Base-by-base conservation (phyloP, 2,888 invertebrate species). In the Hoplodrina blanda region DNA sequence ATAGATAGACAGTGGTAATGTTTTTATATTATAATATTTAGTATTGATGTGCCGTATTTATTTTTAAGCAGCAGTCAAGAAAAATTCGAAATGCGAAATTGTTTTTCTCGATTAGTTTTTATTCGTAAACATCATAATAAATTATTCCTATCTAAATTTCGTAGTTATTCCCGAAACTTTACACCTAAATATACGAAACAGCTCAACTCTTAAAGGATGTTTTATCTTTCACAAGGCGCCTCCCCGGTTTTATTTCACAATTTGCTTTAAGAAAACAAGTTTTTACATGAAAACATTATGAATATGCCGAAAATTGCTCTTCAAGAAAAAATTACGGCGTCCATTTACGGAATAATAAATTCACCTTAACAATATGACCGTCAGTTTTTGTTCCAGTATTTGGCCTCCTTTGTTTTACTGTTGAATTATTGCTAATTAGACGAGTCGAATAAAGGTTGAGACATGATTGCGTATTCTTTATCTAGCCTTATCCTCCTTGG, bases 401-500 rank as follows among this genome's bases (percentile, higher is more conserved):
- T 70, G 54, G 15, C 46, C 20, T 62, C 74, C 50, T 81, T 85
- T 85, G 78, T 85, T 62, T 68, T 55, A 33, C 63, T 30, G 56
- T 55, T 78, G 78, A 85, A 75, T 83, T 78, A 83, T 83, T 78
- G 70, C 63, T 78, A 82, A 83, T 81, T 72, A 83, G 74, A 57
- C 20, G 70, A 61, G 76, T 68, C 54, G 62, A 61, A 64, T 76
- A 76, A 77, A 78, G 59, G 60, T 30, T 55, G 15, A 50, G 33
- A 53, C 56, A 54, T 73, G 41, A 76, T 82, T 76, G 61, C 46
- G 49, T 66, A 59, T 80, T 66, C 53, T 55, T 81, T 55, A 46
- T 60, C 52, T 41, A 62, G 25, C 55, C 7, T 62, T 53, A 46
- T 61, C 15, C 10, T 25, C 19, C 11, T 11, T 11, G 46, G 5